Conservation (phyloP, 2,797 vertebrate species). For the Helostoma temminkii region DNA sequence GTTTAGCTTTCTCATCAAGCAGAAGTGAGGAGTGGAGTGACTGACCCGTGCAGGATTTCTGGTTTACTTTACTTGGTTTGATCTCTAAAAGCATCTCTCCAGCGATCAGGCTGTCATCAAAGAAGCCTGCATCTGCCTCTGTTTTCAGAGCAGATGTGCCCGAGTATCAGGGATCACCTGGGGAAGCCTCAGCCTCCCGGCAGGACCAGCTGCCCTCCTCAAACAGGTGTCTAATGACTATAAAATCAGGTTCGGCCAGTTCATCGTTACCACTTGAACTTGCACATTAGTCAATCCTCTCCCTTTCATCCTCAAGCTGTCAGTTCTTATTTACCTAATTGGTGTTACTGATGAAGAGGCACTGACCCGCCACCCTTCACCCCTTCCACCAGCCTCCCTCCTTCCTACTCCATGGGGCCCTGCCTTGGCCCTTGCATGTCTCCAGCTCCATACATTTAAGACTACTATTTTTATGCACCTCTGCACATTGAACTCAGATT, state of each 20-base stretch:
- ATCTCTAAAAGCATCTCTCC: slow-evolving; percentile 17
- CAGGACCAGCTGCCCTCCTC: slow-evolving; percentile 60
- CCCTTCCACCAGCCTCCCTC: slow-evolving; percentile 45
- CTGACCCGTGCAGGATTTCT: background rate
- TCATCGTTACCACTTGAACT: slow-evolving; percentile 69
- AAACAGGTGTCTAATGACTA: slow-evolving; percentile 80
- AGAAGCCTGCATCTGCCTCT: slow-evolving; percentile 43
- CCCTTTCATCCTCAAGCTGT: slow-evolving; percentile 83
- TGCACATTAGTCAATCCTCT: slow-evolving; percentile 70
- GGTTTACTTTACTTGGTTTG: slow-evolving; percentile 10
- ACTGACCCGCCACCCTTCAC: slow-evolving; percentile 76
- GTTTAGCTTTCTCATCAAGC: slow-evolving; percentile 1
- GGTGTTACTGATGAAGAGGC: slow-evolving; percentile 82
- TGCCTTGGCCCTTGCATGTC: slow-evolving; percentile 57
- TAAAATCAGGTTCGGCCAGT: slow-evolving; percentile 69
- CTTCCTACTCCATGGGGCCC: slow-evolving; percentile 40
- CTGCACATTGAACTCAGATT: slow-evolving; percentile 79
- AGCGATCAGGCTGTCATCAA: slow-evolving; percentile 36
- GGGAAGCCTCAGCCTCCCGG: slow-evolving; percentile 56
- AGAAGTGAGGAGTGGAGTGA: too few species aligned
- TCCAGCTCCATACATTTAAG: slow-evolving; percentile 59
- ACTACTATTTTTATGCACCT: slow-evolving; percentile 67
- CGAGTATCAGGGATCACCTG: slow-evolving; percentile 63
- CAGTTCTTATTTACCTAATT: slow-evolving; percentile 86
- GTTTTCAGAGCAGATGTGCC: slow-evolving; percentile 75